A percentile compares a stretch with the other conserved stretches of the same genome.
phyloP scores from a whole-genome alignment of 2,797 vertebrate species.

The Darevskia nairensis region DNA sequence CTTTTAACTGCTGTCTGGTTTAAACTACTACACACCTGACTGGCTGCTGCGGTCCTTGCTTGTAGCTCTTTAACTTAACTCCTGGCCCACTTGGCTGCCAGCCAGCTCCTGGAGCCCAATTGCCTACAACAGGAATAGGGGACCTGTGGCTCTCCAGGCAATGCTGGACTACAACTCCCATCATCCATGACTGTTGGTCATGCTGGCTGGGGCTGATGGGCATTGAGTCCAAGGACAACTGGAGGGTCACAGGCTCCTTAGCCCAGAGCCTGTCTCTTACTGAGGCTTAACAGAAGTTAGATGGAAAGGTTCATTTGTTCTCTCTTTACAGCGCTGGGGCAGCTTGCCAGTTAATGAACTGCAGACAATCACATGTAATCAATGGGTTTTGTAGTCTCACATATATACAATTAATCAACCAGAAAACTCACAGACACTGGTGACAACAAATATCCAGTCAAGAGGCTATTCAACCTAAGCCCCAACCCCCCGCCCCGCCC shows the following conservation, averaged over 20 bases:
- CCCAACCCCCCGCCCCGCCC: no score
- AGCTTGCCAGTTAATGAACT: background rate
- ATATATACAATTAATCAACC: background rate
- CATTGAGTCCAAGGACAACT: background rate
- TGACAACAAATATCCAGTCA: background rate
- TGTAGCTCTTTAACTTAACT: background rate
- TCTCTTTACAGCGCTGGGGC: background rate
- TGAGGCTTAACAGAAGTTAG: background rate
- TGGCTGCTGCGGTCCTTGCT: background rate
- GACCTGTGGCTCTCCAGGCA: background rate
- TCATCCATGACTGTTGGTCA: background rate
- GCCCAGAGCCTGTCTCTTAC: background rate
- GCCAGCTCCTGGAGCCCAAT: background rate
- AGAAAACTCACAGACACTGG: background rate
- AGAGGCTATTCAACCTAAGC: background rate
- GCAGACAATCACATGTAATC: background rate
- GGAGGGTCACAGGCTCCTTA: background rate
- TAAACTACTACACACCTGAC: background rate
- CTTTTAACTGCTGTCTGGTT: background rate
- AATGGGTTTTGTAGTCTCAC: background rate
- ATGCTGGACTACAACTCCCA: background rate
- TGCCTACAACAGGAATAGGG: background rate
- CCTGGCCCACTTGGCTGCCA: constrained; percentile 4
- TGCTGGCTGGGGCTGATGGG: background rate
- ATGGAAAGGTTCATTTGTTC: background rate